Base-by-base conservation (phyloP, 2,797 vertebrate genomes). In the Eidolon dupreanum region DNA sequence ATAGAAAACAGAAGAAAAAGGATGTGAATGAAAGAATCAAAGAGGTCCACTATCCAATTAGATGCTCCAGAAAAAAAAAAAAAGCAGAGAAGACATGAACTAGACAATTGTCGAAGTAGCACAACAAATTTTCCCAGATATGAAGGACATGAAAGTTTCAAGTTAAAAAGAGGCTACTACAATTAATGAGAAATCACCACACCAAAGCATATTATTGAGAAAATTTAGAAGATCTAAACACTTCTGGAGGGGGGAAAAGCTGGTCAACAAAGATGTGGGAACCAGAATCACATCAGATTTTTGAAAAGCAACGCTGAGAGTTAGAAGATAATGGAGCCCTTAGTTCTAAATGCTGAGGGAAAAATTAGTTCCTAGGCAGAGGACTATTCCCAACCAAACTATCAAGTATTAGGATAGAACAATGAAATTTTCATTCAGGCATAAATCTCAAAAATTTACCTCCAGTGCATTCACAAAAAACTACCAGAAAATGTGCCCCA, bases 1-100 rank as follows among this genome's bases (percentile, higher is more conserved):
- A 83, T 16, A 81, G 53, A 93, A 95, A 90, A 81, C 8, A 92
- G 61, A 61, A 95, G 33, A 74, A 78, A 66, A 74, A 49, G 33
- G 13, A 7, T 61, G 63, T 79, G 36, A 71, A 88, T 9, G 51
- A 79, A 38, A 93, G 55, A 7, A 24, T 20, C 51, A 0, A 66
- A 59, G 13, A 59, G 17, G 46, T 26, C 43, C 8, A 41, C 55
- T 16, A 13, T 31, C 51, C 41, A 66, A 51, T 78, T 36, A 87
- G 20, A 9, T 19, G 43, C n/a, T 57, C 59, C 31, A 79, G 38
- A 38, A 92, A 59, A 36, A 79, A 81, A 59, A 36, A 79, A 81
- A 43, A 3, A 31, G 31, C 10, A 15, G 63, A 70, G 78, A 53
- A 75, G 20, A 11, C 0, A 17, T 5, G 17, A 75, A 28, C n/a